Evolutionary conservation across 2,888 invertebrate genomes (phyloP).

Genomic region (Aphrophora alni): DNA sequence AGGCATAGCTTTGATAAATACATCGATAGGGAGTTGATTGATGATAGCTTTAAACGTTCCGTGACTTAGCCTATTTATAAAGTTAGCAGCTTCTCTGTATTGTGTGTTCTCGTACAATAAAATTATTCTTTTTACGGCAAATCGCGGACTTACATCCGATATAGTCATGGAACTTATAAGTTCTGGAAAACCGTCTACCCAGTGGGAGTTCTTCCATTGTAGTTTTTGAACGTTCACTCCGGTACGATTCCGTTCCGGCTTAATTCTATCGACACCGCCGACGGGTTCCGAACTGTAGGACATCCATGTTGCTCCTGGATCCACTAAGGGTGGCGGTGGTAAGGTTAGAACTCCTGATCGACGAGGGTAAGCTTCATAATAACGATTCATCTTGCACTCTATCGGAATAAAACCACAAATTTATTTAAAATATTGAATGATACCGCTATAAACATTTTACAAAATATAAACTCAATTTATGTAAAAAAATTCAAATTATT

Average conservation of each 20-base stretch:
- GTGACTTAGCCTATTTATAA: conserved; percentile 79
- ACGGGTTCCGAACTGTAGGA: conserved; percentile 52
- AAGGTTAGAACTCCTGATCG: conserved; percentile 48
- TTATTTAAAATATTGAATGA: background rate
- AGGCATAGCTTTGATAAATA: conserved; percentile 88
- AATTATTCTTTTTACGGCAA: conserved; percentile 66
- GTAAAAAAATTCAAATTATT: no score
- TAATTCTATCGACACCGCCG: conserved; percentile 72
- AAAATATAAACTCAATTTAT: background rate
- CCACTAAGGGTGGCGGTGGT: conserved; percentile 53
- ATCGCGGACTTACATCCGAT: conserved; percentile 57
- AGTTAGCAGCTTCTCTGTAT: conserved; percentile 88
- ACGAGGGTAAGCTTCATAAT: conserved; percentile 51
- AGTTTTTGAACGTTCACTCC: conserved; percentile 56
- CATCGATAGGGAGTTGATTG: conserved; percentile 75
- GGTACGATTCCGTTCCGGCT: conserved; percentile 67
- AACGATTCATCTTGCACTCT: conserved; percentile 49
- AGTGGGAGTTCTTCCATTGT: conserved; percentile 54
- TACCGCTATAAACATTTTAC: background rate
- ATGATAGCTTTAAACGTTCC: conserved; percentile 72
- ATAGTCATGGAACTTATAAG: conserved; percentile 55
- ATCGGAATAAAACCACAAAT: background rate
- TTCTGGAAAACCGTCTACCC: conserved; percentile 54
- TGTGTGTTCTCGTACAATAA: conserved; percentile 86
- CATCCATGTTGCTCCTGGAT: conserved; percentile 52